Percentiles rank a stretch among this genome's conserved stretches.
Conservation (phyloP, 1,140 invertebrate genomes). For the Orussus abietinus region DNA sequence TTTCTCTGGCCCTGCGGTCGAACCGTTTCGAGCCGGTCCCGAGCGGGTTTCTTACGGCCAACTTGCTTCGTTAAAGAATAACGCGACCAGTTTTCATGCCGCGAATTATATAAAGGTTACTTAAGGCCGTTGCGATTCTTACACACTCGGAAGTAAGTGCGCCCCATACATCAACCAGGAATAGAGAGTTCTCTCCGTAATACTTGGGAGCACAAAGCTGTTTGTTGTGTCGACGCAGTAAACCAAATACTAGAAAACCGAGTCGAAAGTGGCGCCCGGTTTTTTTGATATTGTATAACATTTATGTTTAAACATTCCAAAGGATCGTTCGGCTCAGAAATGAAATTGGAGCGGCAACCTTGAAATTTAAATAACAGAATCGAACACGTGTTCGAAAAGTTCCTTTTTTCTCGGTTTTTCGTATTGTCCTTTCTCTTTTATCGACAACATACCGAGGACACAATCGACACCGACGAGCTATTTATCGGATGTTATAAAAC, state of each 20-base stretch:
- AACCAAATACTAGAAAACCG: no score
- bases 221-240: neutral
- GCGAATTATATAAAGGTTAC: constrained; percentile 38
- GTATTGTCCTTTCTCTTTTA: constrained; percentile 16
- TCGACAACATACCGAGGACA: neutral
- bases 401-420: no score
- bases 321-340: no score
- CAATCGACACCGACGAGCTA: constrained; percentile 1
- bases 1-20: neutral
- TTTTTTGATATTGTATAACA: no score
- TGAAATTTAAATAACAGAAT: no score
- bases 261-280: no score
- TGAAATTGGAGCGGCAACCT: no score
- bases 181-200: constrained; percentile 26
- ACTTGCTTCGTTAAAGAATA: constrained; percentile 11
- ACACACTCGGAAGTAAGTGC: constrained; percentile 32
- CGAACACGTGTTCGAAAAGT: no score
- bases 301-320: no score
- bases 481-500: neutral
- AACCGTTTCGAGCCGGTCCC: constrained; percentile 22
- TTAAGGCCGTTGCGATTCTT: constrained; percentile 37
- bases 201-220: no score
- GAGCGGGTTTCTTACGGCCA: constrained; percentile 28
- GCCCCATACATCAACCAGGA: no score
- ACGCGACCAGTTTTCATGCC: constrained; percentile 28